phyloP scores from a whole-genome alignment of 2,888 invertebrate species.

The Hymenopus coronatus region DNA sequence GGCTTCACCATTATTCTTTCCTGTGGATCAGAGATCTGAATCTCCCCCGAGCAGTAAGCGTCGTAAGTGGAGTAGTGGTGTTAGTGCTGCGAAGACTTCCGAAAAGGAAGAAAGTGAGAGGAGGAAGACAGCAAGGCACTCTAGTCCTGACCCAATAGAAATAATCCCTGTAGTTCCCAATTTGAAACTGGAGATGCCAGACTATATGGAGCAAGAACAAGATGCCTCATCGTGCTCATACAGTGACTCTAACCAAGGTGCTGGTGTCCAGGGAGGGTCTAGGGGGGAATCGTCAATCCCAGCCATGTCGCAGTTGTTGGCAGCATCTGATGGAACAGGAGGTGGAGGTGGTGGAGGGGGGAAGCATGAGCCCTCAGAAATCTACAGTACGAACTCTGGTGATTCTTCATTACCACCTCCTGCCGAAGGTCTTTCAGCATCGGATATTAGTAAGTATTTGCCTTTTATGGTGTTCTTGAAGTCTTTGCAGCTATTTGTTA shows the following conservation, averaged over 20 bases:
- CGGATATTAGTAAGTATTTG: constrained; percentile 30
- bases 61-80: constrained; percentile 33
- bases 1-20: constrained; percentile 24
- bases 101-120: constrained; percentile 29
- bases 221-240: constrained; percentile 27
- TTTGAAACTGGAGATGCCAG: constrained; percentile 57
- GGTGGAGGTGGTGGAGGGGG: constrained; percentile 2
- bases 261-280: neutral
- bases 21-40: constrained; percentile 15
- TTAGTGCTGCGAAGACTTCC: constrained; percentile 21
- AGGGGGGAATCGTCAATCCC: neutral
- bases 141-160: constrained; percentile 45
- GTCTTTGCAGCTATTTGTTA: no score
- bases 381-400: constrained; percentile 28
- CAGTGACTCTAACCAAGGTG: constrained; percentile 25
- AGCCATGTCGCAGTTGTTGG: constrained; percentile 14
- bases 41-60: constrained; percentile 27
- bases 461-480: neutral
- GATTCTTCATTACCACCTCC: constrained; percentile 22
- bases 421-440: constrained; percentile 24
- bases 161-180: constrained; percentile 51
- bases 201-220: constrained; percentile 50
- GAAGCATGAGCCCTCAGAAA: constrained; percentile 25
- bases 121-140: constrained; percentile 37
- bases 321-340: neutral